Base-by-base conservation (phyloP, 2,797 vertebrate genomes). In the Ficedula albicollis region DNA sequence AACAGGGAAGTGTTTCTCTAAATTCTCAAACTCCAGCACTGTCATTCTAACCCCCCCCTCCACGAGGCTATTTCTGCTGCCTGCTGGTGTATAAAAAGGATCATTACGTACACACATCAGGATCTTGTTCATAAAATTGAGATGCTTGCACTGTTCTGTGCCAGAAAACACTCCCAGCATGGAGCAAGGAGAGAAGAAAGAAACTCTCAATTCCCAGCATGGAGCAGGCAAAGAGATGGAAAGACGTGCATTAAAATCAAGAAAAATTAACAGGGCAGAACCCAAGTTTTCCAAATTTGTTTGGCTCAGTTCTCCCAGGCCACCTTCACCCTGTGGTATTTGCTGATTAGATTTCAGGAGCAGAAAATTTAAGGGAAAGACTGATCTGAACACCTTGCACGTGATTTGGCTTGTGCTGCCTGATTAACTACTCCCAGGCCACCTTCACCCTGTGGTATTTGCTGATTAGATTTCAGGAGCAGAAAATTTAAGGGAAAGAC, bases 81-180 rank as follows among this genome's bases (percentile, higher is more conserved):
- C 91, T 79, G 9, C 89, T 56, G 87, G 58, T 34, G 30, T 95
- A 96, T 97, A 95, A 97, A 96, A 94, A 96, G 95, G 79, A 95
- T 87, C 70, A 90, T 97, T 96, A 95, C 95, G 2, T 91, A 87
- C 68, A 90, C 91, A 59, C 92, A 69, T 93, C 62, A 95, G 94
- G 93, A 96, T 96, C 89, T 48, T 95, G 94, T 96, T 96, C 96
- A 95, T 89, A 95, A 96, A 97, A 96, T 29, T 60, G 82, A 96
- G 91, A 87, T 84, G 94, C 91, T 67, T 60, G 75, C 77, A 66
- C 70, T 80, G 63, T 8, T 91, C 76, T 64, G 72, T 89, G 90
- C 93, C 92, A 96, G 94, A 64, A 90, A 94, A 81, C 48, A 51
- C 59, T 84, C 89, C 89, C 93, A 94, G 77, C 91, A 87, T 30